Evolutionary conservation across 2,888 invertebrate species (phyloP).

Genomic region (Drosophila flavopinicola): DNA sequence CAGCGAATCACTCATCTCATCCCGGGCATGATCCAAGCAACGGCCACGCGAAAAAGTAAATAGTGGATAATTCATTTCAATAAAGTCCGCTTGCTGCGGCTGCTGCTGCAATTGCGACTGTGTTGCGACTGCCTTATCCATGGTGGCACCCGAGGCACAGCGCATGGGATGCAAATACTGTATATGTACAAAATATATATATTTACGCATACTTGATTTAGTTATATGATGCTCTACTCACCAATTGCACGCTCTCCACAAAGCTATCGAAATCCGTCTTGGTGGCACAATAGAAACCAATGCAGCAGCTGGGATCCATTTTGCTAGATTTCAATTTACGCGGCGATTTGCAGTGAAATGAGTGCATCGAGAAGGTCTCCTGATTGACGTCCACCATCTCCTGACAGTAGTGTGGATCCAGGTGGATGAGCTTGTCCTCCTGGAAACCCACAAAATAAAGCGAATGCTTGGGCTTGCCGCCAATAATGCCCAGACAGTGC

Average conservation of each 20-base stretch:
- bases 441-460: constrained; percentile 97
- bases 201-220: not conserved
- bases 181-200: no score
- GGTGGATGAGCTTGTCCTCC: constrained; percentile 95
- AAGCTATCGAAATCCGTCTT: constrained; percentile 91
- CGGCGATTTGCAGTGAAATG: constrained; percentile 94
- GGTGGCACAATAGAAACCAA: constrained; percentile 93
- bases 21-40: constrained; percentile 85
- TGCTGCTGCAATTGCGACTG: constrained; percentile 45
- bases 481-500: constrained; percentile 95
- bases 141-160: constrained; percentile 76
- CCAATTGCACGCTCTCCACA: constrained; percentile 88
- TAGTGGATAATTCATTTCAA: constrained; percentile 89
- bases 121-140: constrained; percentile 59
- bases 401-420: constrained; percentile 98
- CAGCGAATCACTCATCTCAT: constrained; percentile 83
- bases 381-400: constrained; percentile 94
- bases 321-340: constrained; percentile 92
- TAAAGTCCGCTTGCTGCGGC: constrained; percentile 51
- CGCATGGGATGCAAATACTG: constrained; percentile 86
- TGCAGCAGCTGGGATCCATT: constrained; percentile 96
- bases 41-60: constrained; percentile 92
- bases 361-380: constrained; percentile 90
- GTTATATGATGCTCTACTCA: constrained; percentile 64
- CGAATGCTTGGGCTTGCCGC: constrained; percentile 96